Base-by-base conservation (phyloP, 1,140 invertebrate genomes). In the Tetramorium simillimum region DNA sequence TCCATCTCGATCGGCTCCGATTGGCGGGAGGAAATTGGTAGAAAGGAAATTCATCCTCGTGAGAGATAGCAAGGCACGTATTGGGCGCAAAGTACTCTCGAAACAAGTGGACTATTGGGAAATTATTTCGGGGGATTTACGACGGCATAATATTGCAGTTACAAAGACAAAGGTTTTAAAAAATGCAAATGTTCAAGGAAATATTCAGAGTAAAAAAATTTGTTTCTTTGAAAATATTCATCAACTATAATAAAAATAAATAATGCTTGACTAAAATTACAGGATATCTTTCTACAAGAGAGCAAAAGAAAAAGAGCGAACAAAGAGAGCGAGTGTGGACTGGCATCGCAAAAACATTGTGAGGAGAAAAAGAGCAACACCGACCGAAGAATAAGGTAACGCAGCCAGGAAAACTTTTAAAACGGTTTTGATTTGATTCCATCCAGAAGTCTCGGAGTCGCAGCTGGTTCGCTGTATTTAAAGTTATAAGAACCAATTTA, bases 401-500 rank as follows among this genome's bases (percentile, higher is more conserved):
- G 86, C 58, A 88, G 37, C 49, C 24, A 81, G 77, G 78, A 89
- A 67, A 92, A 91, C 89, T 91, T 93, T 93, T 93, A 92, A 92
- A 93, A 88, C 86, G 72, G 49, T 86, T 92, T 87, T 91, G 90
- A 94, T 94, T 93, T 92, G 89, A 93, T 93, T 92, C 90, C 85
- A 53, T 58, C 82, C 72, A 33, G n/a, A 56, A 75, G 33, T 75
- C 80, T 58, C 40, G 67, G 18, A 65, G 62, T 70, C 62, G 69
- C 65, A 80, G 49, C 51, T 76, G 60, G 33, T 65, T 85, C 70
- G 80, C 62, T 88, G 88, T 93, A 92, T 93, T 94, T 92, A 93
- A 94, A 94, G 90, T 94, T 94, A 93, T 94, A 94, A 94, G 93
- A 94, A 94, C 89, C 93, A 94, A 94, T 94, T 94, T 94, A 94